These are phyloP conservation scores for Cisticola juncidis DNA, from an alignment of 2,113 vertebrate species.

Conservation along the genomic window DNA sequence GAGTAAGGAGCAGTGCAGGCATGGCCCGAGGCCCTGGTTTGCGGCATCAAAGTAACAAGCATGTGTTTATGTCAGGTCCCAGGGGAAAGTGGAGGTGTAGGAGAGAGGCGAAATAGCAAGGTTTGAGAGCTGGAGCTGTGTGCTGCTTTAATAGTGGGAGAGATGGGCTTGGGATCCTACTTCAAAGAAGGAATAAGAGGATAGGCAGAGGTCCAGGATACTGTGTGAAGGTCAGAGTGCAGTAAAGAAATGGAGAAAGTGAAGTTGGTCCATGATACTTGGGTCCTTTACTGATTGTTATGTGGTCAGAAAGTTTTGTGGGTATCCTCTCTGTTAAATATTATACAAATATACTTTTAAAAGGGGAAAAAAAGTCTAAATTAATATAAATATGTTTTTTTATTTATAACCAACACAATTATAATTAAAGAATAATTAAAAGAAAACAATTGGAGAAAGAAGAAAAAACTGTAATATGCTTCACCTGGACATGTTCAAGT, in stretches of 20 bases:
- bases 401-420: neutral
- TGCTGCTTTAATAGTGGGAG: neutral
- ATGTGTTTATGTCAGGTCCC: neutral
- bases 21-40: neutral
- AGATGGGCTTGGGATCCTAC: neutral
- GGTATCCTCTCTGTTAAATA: neutral
- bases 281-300: neutral
- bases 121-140: neutral
- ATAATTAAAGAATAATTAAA: neutral
- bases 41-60: neutral
- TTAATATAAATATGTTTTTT: neutral
- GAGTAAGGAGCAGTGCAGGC: neutral
- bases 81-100: neutral
- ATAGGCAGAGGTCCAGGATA: neutral
- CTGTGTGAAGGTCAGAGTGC: neutral
- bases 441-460: neutral
- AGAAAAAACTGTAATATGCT: neutral
- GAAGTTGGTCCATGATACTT: neutral
- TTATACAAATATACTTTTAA: neutral
- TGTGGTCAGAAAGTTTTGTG: neutral
- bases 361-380: neutral
- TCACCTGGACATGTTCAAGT: neutral
- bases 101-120: neutral
- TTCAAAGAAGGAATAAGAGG: neutral
- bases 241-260: neutral